Base-by-base conservation (phyloP, 2,888 invertebrate genomes). In the Leptopilina drosophilae region DNA sequence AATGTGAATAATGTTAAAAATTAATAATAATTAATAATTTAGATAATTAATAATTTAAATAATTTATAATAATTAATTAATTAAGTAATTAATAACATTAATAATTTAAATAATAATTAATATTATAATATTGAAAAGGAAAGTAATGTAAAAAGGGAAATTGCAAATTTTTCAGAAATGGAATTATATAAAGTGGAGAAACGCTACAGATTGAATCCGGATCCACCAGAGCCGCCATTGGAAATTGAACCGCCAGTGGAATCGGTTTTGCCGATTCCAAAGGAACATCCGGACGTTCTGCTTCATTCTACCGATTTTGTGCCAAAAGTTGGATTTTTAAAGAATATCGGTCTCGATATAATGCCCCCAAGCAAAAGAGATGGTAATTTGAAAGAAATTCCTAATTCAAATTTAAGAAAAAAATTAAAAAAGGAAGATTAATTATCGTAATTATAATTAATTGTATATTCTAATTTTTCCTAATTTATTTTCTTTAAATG, bases 111-210 rank as follows among this genome's bases (percentile, higher is more conserved):
- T 20, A 20, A 20, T 20, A 33, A 33, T 33, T 46, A 46, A 46
- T 46, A 20, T 59, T 59, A 0, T n/a, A 15, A 59, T 59, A n/a
- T 0, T 59, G n/a, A 33, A 33, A 33, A 33, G 33, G 33, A 33
- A 26, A 33, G 5, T 33, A 59, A 59, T 59, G 15, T 53, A 8
- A 67, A 20, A 20, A 20, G 8, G 14, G 14, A 49, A 20, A 46
- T 67, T 20, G 7, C 56, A 0, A 53, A 15, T 8, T 59, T 33
- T 73, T n/a, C 26, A 94, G 94, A 93, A 84, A 92, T 94, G 87
- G 94, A 95, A 88, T 89, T 95, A 76, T 93, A 93, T 65, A 94
- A 94, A 81, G 92, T 95, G 88, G 95, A 95, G 85, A 93, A 93
- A 79, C 92, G 94, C 66, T 88, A 93, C 59, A 92, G 89, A 83